Evolutionary conservation across 2,888 invertebrate species (phyloP), one percentile per base, ranked within the genome.

Genomic region (Andrena bicolor): DNA sequence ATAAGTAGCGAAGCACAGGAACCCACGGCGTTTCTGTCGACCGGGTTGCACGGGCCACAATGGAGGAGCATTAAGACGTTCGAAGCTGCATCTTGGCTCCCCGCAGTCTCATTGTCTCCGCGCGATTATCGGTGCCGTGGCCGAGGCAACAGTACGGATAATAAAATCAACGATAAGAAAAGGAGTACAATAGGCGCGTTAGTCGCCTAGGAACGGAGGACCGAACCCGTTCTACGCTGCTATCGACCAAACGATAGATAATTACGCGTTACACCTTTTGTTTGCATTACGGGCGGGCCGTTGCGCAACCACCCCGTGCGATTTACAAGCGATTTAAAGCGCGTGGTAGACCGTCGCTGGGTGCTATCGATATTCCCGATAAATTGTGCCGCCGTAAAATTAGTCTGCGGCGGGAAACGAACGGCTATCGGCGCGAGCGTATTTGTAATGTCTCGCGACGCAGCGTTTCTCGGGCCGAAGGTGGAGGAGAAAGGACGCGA

Each of bases 41-140:
- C 82, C 73, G 72, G 61, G 74, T 75, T 64, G 23, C 23, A 76
- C 53, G 60, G 63, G 48, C 58, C 81, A 85, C 80, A 85, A 81
- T 83, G 72, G 72, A 60, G 20, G 48, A 49, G 74, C 85, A 83
- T 85, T 86, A 80, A 87, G 86, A 86, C 78, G 87, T 86, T 70
- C 60, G 53, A 35, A 30, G 66, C 32, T 26, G 74, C 48, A 35
- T 49, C 72, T 66, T 8, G 70, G 48, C 73, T 83, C 70, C 71
- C 76, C 72, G 74, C 71, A 28, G 81, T 79, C 77, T 84, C 69
- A 84, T 86, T 86, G 86, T 86, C 70, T 77, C 72, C 64, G 28
- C 64, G 58, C 82, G 82, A 84, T 86, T 82, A 80, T 82, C 70
- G 77, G 60, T 58, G 63, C 58, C 60, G 65, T 69, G 49, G 71